A percentile compares a stretch with the other conserved stretches of the same genome.
Evolutionary conservation across 2,888 invertebrate genomes (phyloP).

Genomic region (Altica lythri): DNA sequence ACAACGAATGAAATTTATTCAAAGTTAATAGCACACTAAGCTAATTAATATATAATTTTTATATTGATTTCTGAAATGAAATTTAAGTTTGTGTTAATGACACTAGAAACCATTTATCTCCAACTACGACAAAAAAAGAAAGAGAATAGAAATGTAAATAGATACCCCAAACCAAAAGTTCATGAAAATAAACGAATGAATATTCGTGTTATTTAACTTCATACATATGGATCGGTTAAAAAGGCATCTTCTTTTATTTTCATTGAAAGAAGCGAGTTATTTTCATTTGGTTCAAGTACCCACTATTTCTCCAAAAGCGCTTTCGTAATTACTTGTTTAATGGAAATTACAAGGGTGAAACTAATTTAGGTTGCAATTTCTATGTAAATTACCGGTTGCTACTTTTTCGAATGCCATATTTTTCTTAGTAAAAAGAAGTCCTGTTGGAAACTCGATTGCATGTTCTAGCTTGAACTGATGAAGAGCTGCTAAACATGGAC

Average conservation of each 20-base stretch:
- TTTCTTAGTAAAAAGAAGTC: constrained; percentile 25
- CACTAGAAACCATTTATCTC: no score
- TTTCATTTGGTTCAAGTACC: constrained; percentile 22
- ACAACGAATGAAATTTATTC: no score
- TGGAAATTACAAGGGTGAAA: constrained; percentile 36
- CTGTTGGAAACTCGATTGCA: constrained; percentile 22
- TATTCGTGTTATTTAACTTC: constrained; percentile 11
- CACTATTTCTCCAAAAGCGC: constrained; percentile 23
- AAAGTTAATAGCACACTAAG: no score
- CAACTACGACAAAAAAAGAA: no score
- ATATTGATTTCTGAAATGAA: no score
- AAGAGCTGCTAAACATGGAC: constrained; percentile 26
- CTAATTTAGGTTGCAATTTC: constrained; percentile 36
- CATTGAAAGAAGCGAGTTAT: constrained; percentile 17
- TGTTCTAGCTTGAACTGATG: constrained; percentile 23
- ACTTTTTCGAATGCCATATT: constrained; percentile 33
- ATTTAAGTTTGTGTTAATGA: no score
- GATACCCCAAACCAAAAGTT: neutral
- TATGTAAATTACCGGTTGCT: constrained; percentile 37
- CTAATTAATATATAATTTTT: no score
- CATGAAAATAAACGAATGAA: constrained; percentile 2
- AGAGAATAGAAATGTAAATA: no score
- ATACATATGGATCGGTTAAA: constrained; percentile 18
- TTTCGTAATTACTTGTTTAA: constrained; percentile 35
- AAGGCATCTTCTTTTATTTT: constrained; percentile 14